phyloP scores from a whole-genome alignment of 53 echinoderm and acorn worm genomes.

The Temnopleurus reevesii region DNA sequence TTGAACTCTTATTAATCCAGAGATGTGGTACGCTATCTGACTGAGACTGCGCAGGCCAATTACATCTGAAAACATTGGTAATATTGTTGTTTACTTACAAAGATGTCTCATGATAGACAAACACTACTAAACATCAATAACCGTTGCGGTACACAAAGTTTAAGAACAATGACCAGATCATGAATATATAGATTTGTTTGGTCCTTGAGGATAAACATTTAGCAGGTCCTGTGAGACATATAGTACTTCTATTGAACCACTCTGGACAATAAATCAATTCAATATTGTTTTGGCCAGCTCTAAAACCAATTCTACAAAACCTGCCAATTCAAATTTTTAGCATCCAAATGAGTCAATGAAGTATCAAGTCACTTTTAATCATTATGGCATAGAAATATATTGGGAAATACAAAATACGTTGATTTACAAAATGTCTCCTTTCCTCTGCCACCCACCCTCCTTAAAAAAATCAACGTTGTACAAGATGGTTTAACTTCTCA shows the following conservation, averaged over 20 bases:
- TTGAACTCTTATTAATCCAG: slow-evolving; percentile 12
- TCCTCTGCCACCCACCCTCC: background rate
- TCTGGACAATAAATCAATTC: background rate
- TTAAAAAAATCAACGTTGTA: too few relatives aligned
- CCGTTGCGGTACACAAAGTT: background rate
- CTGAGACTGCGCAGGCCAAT: background rate
- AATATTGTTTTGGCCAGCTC: background rate
- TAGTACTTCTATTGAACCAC: background rate
- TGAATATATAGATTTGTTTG: slow-evolving; percentile 5
- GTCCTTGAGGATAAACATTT: slow-evolving; percentile 37
- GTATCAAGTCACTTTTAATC: background rate
- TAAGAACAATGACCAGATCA: slow-evolving; percentile 14
- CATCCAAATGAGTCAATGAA: background rate
- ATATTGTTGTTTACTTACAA: background rate
- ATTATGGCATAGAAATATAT: background rate
- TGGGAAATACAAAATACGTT: background rate
- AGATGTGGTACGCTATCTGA: background rate
- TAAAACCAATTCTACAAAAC: background rate
- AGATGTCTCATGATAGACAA: slow-evolving; percentile 5
- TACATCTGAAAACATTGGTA: slow-evolving; percentile 8
- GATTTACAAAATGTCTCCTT: background rate
- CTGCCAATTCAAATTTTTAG: background rate
- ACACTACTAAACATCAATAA: background rate
- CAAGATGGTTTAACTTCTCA: background rate
- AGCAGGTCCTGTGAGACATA: slow-evolving; percentile 12